Base-by-base conservation (phyloP, 1,140 invertebrate genomes). In the Drosophila leontia region DNA sequence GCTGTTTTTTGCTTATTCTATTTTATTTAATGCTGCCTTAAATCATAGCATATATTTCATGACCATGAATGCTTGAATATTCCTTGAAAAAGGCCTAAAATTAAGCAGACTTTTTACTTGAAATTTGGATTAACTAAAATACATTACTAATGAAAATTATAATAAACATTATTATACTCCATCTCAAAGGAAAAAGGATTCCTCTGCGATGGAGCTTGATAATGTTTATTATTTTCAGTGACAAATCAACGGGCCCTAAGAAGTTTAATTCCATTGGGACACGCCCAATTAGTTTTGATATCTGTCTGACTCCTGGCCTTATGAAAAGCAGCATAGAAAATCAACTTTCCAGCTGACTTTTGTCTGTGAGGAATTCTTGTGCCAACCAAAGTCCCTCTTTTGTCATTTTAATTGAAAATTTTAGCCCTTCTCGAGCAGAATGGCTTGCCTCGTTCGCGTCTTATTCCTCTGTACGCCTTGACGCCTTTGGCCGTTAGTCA, bases 331-430 rank as follows among this genome's bases (percentile, higher is more conserved):
- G 63, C 63, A 75, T 60, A 63, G 60, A 63, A 59, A 57, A 75
- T 59, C 68, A 61, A 81, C 60, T 86, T 71, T 55, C 65, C 50
- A 63, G 68, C 76, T 75, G 57, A 68, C 48, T 74, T 62, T 56
- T 42, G 37, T n/a, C 26, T 44, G 26, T 13, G 41, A 35, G 26
- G 39, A 37, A 19, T 59, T 34, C 51, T 35, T 1, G 32, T 23
- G 13, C 39, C 41, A 19, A n/a, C 3, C n/a, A 69, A 37, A 12
- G 48, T 15, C 39, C 26, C 34, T 62, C 78, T 69, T 72, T 86
- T 86, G 78, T 86, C 59, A 86, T 86, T 86, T 86, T 86, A 86
- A 86, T 86, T 86, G 82, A 86, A 86, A 86, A 75, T 70, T 60
- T 23, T 51, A 72, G 70, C 37, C 67, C 51, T 78, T 57, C 37